Base-by-base conservation (phyloP, 1,140 invertebrate species). In the Aphelenchoides avenae region DNA sequence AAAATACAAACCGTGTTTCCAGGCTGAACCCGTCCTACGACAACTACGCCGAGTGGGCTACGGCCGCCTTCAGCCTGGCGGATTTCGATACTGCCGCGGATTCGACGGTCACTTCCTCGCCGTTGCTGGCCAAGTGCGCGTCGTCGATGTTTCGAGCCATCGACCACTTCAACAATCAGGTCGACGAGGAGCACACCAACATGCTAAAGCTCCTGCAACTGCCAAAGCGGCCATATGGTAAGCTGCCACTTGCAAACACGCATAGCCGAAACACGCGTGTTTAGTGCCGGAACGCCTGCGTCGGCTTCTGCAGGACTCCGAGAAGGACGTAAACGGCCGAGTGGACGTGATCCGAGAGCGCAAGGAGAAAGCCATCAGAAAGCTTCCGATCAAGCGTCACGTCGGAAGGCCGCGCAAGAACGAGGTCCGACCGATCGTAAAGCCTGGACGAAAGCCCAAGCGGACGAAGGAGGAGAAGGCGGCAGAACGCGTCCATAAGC, bases 21-120 rank as follows among this genome's bases (percentile, higher is more conserved):
- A 69, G 63, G 26, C 43, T 68, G 15, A 68, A 68, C 46, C 66
- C 66, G 3, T 71, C 64, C n/a, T 68, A 68, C 33, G 68, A 68
- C 46, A 63, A 44, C 9, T 66, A 43, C 37, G 41, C 51, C 9
- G 36, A 60, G 29, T 68, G 66, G 66, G 9, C 51, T 26, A 47
- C 68, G 22, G 62, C 46, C 9, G 58, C 47, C 18, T 49, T 48
- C 5, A 60, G 50, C 36, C 24, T 47, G 20, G 30, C 41, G 15
- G 20, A 43, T 7, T 24, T 57, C 27, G 61, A 64, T 5, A 13
- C 68, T 27, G 31, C 50, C 20, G n/a, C n/a, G n/a, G n/a, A n/a
- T n/a, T n/a, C n/a, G n/a, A n/a, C n/a, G n/a, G n/a, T n/a, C n/a
- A n/a, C n/a, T n/a, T n/a, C n/a, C n/a, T n/a, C n/a, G n/a, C n/a